A percentile compares a stretch with the other conserved stretches of the same genome.
Evolutionary conservation across 2,888 invertebrate species (phyloP).

Genomic region (Antitype chi): DNA sequence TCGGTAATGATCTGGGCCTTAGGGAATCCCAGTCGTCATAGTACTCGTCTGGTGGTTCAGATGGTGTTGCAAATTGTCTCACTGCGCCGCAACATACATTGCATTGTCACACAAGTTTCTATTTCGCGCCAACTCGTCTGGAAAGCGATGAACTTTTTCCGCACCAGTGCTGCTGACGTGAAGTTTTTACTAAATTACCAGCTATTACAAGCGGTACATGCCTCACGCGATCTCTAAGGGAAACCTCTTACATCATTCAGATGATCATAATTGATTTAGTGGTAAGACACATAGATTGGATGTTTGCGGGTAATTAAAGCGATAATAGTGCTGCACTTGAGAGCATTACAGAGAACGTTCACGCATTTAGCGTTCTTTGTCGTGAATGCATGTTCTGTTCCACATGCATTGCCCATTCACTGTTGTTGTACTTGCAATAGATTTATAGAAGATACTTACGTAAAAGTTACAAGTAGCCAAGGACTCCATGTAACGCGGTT

Average conservation of each 20-base stretch:
- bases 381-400: conserved; percentile 1
- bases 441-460: not conserved
- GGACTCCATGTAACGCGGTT: not conserved
- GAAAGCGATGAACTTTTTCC: conserved; percentile 74
- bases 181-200: conserved; percentile 52
- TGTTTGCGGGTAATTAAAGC: conserved; percentile 39
- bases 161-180: conserved; percentile 48
- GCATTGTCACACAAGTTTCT: conserved; percentile 80
- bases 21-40: not conserved
- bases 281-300: conserved; percentile 14
- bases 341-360: not conserved
- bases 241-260: conserved; percentile 56
- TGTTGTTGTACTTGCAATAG: not conserved
- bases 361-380: conserved; percentile 5
- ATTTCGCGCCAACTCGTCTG: conserved; percentile 79
- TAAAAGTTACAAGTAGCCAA: not conserved
- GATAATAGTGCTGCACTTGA: conserved; percentile 1
- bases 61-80: conserved; percentile 16
- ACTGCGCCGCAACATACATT: conserved; percentile 19
- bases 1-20: not conserved
- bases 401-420: conserved; percentile 4
- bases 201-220: conserved; percentile 42
- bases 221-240: conserved; percentile 54
- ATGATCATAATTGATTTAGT: conserved; percentile 51
- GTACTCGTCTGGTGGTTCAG: too few relatives aligned